Evolutionary conservation across 1,140 invertebrate species (phyloP).

Genomic region (Neodiprion fabricii): DNA sequence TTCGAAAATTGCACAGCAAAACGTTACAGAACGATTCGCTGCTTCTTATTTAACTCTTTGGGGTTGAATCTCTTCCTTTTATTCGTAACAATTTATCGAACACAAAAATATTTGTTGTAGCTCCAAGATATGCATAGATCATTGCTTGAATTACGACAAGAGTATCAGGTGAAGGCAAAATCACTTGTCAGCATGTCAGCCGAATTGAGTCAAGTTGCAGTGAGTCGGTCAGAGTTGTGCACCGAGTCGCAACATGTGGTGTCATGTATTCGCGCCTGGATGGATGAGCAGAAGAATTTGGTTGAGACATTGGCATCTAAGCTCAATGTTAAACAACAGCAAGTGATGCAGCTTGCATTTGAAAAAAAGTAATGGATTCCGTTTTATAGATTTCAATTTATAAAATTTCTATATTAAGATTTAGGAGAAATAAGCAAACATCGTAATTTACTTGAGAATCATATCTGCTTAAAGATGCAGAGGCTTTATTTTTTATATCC

Average conservation of each 20-base stretch:
- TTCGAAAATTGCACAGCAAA: too few relatives aligned
- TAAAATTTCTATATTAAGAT: neutral
- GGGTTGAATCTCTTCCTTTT: neutral
- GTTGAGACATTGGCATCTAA: constrained; percentile 35
- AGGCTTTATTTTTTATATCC: too few relatives aligned
- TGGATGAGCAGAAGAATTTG: constrained; percentile 44
- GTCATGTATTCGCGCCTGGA: constrained; percentile 44
- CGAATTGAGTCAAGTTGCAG: constrained; percentile 42
- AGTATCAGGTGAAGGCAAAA: constrained; percentile 46
- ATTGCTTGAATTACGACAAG: constrained; percentile 39
- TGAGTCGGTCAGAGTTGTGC: constrained; percentile 44
- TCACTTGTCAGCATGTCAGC: constrained; percentile 42
- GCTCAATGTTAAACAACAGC: constrained; percentile 44
- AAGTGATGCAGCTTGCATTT: constrained; percentile 34
- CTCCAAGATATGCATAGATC: constrained; percentile 44
- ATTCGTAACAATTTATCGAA: neutral
- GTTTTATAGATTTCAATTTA: constrained; percentile 14
- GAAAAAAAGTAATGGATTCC: constrained; percentile 45
- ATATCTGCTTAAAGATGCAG: too few relatives aligned
- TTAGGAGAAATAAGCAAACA: too few relatives aligned
- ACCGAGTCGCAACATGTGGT: constrained; percentile 47
- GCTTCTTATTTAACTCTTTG: neutral
- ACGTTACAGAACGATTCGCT: neutral
- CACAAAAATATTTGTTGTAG: constrained; percentile 24
- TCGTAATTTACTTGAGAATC: too few relatives aligned